A percentile compares a stretch with the other conserved stretches of the same genome.
Conservation (phyloP, 2,888 invertebrate genomes). For the Augiades crinisus region DNA sequence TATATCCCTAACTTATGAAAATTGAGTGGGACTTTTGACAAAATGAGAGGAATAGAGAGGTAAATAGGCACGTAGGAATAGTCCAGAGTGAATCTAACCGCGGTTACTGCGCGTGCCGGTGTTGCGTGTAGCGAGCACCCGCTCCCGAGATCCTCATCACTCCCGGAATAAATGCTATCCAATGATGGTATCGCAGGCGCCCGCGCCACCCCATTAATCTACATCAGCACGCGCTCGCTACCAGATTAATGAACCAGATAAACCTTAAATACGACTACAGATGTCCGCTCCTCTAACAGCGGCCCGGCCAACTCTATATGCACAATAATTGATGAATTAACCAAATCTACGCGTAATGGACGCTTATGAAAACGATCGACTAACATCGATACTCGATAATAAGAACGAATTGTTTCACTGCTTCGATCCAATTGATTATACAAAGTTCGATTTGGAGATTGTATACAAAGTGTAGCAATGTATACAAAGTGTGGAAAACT, state of each 20-base stretch:
- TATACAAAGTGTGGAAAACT: too few relatives aligned
- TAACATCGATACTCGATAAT: constrained; percentile 51
- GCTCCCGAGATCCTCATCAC: constrained; percentile 60
- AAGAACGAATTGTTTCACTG: constrained; percentile 61
- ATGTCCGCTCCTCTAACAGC: constrained; percentile 60
- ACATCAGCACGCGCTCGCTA: constrained; percentile 75
- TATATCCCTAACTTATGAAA: too few relatives aligned
- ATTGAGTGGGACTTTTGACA: too few relatives aligned
- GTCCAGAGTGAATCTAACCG: constrained; percentile 7
- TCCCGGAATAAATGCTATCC: constrained; percentile 64
- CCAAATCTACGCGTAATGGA: constrained; percentile 65
- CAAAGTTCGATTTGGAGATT: too few relatives aligned
- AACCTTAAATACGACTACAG: constrained; percentile 74
- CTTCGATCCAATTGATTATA: too few relatives aligned
- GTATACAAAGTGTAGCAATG: too few relatives aligned
- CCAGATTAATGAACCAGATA: constrained; percentile 78
- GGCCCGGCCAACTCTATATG: constrained; percentile 48
- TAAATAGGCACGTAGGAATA: neutral
- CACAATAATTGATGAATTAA: constrained; percentile 72
- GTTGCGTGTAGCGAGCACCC: constrained; percentile 52
- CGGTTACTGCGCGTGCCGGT: constrained; percentile 27
- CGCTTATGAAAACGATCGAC: constrained; percentile 65
- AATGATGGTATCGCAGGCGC: constrained; percentile 65
- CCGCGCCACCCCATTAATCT: constrained; percentile 75
- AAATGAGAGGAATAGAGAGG: too few relatives aligned